Evolutionary conservation across 1,140 invertebrate species (phyloP), one percentile per base, ranked within the genome.

Genomic region (Cyclina sinensis): DNA sequence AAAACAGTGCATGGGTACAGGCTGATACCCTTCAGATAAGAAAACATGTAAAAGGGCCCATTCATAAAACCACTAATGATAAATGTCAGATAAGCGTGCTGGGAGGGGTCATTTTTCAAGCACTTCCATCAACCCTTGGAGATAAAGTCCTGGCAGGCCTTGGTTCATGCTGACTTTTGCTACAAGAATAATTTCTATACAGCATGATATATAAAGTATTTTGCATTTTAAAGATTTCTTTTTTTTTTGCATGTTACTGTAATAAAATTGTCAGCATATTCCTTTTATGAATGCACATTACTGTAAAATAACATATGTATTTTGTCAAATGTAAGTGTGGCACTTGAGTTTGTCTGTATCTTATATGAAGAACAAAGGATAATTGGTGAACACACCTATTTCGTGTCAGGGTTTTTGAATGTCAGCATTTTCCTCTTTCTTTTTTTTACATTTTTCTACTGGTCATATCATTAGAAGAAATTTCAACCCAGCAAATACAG

Each of bases 21-120:
- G 30, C 14, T 70, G 65, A 39, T 70, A 37, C 3, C 30, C 59
- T 30, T 74, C 4, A 78, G 74, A 78, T 78, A 78, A 51, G 46
- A 48, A 16, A 39, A 32, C 43, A 1, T 12, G 48, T 51, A 14
- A 78, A 48, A 78, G 46, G 46, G 46, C 21, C 74, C 74, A 78
- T 78, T 78, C 74, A 78, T 78, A 78, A 54, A 51, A 35, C 54
- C 54, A 51, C 46, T 78, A 21, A 37, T 70, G 43, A 51, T 78
- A 78, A 51, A 46, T 76, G 73, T 51, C 73, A 76, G 73, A 76
- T 76, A 76, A 76, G 43, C 73, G 1, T 76, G 27, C 73, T 27
- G 73, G 46, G 73, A 76, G 73, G 46, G 73, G 73, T 76, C 73
- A 76, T 48, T 76, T 76, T 76, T 76, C 73, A 76, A 76, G 73